Evolutionary conservation across 23 tunicate genomes (phyloP).

Genomic region (Oikopleura dioica): DNA sequence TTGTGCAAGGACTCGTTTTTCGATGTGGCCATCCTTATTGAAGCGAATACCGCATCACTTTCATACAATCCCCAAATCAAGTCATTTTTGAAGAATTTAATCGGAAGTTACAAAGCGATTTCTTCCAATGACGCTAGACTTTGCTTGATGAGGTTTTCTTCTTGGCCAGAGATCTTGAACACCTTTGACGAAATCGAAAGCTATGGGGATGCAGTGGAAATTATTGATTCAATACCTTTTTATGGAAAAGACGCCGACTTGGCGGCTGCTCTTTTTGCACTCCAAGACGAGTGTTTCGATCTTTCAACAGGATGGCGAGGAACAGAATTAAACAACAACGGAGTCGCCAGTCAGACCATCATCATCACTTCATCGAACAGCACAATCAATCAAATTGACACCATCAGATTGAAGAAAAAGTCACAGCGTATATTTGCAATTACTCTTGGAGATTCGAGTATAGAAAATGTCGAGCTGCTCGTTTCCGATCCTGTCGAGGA

Average conservation of each 20-base stretch:
- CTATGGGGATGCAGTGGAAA: background rate
- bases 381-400: background rate
- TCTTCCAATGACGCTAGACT: background rate
- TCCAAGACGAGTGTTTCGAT: background rate
- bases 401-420: background rate
- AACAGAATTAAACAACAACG: background rate
- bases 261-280: background rate
- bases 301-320: background rate
- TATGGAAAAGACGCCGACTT: constrained; percentile 6
- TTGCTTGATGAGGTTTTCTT: background rate
- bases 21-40: constrained; percentile 1
- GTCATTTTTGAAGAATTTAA: background rate
- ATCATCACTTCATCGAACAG: background rate
- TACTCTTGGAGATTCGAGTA: background rate
- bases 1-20: background rate
- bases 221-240: background rate
- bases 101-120: background rate
- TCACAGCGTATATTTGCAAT: background rate
- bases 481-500: background rate
- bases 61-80: background rate
- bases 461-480: background rate
- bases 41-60: background rate
- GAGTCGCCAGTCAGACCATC: background rate
- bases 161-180: background rate
- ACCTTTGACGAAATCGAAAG: background rate